phyloP scores from a whole-genome alignment of 2,113 vertebrate species.

The Oncorhynchus gorbuscha region DNA sequence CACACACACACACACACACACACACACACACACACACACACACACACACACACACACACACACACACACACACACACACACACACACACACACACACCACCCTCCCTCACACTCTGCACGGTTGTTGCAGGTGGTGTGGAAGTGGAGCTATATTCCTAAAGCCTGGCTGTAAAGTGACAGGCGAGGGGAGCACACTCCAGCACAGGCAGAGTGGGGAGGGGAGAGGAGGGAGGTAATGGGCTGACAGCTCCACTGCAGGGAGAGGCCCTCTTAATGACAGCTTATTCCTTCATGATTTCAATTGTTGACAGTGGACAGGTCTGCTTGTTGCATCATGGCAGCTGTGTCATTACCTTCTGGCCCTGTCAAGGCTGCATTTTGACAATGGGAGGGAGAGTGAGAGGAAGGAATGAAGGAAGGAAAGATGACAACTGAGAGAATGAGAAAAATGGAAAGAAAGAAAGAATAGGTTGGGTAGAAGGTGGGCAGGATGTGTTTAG shows the following conservation, averaged over 20 bases:
- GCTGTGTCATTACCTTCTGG: constrained; percentile 94
- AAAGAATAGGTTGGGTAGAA: constrained; percentile 22
- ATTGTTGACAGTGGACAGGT: constrained; percentile 92
- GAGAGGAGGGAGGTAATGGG: constrained; percentile 78
- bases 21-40: constrained; percentile 4
- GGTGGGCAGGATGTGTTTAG: background rate
- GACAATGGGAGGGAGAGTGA: constrained; percentile 64
- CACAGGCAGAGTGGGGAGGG: constrained; percentile 33
- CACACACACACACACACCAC: too few relatives aligned
- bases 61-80: too few relatives aligned
- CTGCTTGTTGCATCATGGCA: constrained; percentile 93
- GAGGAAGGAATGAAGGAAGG: constrained; percentile 36
- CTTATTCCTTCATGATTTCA: constrained; percentile 97
- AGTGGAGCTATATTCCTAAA: constrained; percentile 56
- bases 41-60: too few relatives aligned
- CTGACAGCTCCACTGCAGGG: constrained; percentile 90
- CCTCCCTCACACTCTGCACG: too few relatives aligned
- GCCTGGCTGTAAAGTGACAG: constrained; percentile 66
- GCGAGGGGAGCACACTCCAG: constrained; percentile 39
- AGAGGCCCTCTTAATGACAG: constrained; percentile 91
- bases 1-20: too few relatives aligned
- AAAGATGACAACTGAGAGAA: constrained; percentile 2
- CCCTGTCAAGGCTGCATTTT: constrained; percentile 85
- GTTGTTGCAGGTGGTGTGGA: constrained; percentile 14
- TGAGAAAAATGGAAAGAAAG: constrained; percentile 10